Base-by-base conservation (phyloP, 2,113 vertebrate species). In the Hippopotamus amphibius region DNA sequence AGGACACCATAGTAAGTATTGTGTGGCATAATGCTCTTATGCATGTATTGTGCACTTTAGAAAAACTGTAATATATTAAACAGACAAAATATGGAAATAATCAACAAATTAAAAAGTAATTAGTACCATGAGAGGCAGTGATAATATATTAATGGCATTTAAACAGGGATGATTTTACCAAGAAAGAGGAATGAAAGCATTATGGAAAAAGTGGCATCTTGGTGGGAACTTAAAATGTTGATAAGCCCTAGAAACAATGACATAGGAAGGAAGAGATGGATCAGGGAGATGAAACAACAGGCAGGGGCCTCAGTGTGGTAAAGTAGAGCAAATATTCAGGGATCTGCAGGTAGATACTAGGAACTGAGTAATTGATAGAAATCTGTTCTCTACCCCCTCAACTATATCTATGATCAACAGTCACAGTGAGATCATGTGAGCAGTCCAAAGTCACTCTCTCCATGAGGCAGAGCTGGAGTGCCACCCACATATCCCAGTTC, bases 401-500 rank as follows among this genome's bases (percentile, higher is more conserved):
- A 59, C 17, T 72, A 71, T 26, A 46, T 7, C 17, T 17, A 43
- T 22, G 16, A 46, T 14, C 6, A 11, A 41, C 17, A 2, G 5
- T 43, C 55, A 14, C 15, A 68, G 43, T 28, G 1, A 50, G 30
- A 50, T 7, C 13, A 5, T n/a, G 5, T 21, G 0, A 46, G 0
- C 3, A n/a, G 1, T 37, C 1, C 26, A 30, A 33, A 26, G 14
- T 21, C 33, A 63, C 10, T 14, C 19, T 22, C 22, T 83, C 28
- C 10, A 37, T 26, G 7, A 74, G 5, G 8, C 16, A 82, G 33
- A n/a, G 19, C 12, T 53, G 1, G 3, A 46, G 0, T 8, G 6
- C 2, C 0, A 2, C 9, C 33, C 2, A 0, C 1, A 0, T n/a
- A n/a, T 59, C 6, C 26, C 10, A 30, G 4, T n/a, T 69, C 33